Base-by-base conservation (phyloP, 1,140 invertebrate genomes). In the Oncopodura yosiiana region DNA sequence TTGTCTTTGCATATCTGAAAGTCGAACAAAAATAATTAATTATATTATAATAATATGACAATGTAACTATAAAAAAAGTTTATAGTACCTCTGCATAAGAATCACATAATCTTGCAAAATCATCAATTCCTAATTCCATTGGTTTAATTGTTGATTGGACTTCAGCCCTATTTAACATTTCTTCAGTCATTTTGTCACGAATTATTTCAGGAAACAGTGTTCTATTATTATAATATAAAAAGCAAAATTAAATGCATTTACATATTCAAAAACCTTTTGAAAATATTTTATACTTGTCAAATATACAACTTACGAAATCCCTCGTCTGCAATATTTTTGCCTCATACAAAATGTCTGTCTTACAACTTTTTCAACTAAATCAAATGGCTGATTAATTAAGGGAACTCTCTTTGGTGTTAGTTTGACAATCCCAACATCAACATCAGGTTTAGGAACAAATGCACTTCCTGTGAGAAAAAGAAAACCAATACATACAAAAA, bases 371-470 rank as follows among this genome's bases (percentile, higher is more conserved):
- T 98, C 92, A 39, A 95, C 82, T 12, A 94, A 67, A 59, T 81
- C 69, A 71, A 96, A 98, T 0, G 87, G 81, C 26, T 88, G 73
- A 37, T 78, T 70, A 58, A 93, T 87, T 3, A 81, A 66, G 2
- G 95, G 94, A 43, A 77, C 69, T 60, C 78, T 78, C 3, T 83
- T 68, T 3, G 96, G 94, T 21, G 78, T 78, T 42, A 99, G 78
- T 42, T 83, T 82, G 0, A 99, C 92, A 9, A 98, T 84, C 41
- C 88, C 91, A 3, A 96, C 94, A 75, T 99, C 90, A 6, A 99
- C 94, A 49, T 98, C 79, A 0, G 95, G 94, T 66, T 85, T 81
- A 0, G 95, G 95, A 41, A 96, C 75, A 77, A 99, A 99, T 6
- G 84, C 83, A 61, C 71, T 73, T 9, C 83, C 83, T 81, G 54